Evolutionary conservation across 2,888 invertebrate genomes (phyloP), one percentile per base, ranked within the genome.

Genomic region (Halictus quadricinctus): DNA sequence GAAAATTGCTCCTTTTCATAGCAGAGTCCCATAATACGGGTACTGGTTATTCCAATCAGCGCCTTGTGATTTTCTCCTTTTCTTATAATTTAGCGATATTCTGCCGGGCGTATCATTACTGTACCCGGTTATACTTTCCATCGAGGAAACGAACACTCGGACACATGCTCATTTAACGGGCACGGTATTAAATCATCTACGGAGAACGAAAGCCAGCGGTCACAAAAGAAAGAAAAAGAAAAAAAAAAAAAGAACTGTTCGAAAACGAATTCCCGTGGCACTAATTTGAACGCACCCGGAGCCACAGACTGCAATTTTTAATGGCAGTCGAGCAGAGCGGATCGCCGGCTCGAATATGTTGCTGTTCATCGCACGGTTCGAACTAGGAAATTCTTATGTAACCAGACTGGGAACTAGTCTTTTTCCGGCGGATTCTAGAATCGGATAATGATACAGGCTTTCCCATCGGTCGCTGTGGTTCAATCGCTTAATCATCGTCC

Each of bases 401-500:
- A 83, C n/a, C 48, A 66, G 66, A n/a, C 72, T 66, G 66, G 79
- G 79, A 76, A 83, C 83, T 75, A 66, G 72, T 72, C 64, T 36
- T 79, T 84, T 83, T 83, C 73, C 69, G 58, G 81, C 43, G 69
- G 60, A 74, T 77, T n/a, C 48, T 48, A 12, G 72, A 58, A 76
- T 79, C 75, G 79, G 43, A 41, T 79, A 83, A 84, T 74, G 79
- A 75, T 72, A 77, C 43, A 29, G 69, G 60, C 48, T 69, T 69
- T 64, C 29, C n/a, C 75, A 25, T 73, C 29, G 81, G 43, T 72
- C 58, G 79, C 72, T 64, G 43, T 18, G 75, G 48, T 76, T 79
- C 76, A 48, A 83, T 83, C 84, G 83, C 79, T 84, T 83, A 83
- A 79, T 84, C 83, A 83, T 83, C 83, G 79, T 78, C 25, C 75